Conservation (phyloP, 2,113 vertebrate genomes). For the Syngnathoides biaculeatus region DNA sequence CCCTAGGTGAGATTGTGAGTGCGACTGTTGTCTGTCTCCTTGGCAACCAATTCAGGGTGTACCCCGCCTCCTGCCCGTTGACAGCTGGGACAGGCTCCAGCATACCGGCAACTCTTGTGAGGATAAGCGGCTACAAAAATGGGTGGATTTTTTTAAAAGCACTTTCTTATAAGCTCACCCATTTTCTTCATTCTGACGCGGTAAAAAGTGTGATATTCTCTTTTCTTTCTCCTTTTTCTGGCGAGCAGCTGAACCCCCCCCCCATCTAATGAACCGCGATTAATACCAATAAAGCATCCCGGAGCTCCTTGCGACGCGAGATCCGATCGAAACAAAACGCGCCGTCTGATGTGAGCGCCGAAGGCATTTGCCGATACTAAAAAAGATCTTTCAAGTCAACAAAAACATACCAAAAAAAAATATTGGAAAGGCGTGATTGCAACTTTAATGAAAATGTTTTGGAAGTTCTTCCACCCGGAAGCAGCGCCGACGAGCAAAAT, state of each 20-base stretch:
- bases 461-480: slow-evolving; percentile 6
- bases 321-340: neutral
- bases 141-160: too few species aligned
- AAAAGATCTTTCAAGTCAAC: neutral
- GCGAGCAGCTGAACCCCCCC: neutral
- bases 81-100: too few species aligned
- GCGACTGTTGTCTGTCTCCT: too few species aligned
- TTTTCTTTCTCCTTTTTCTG: too few species aligned
- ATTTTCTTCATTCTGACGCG: neutral
- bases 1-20: too few species aligned
- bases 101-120: too few species aligned
- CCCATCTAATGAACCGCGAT: neutral
- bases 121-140: too few species aligned
- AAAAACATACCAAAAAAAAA: neutral
- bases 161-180: too few species aligned
- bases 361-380: neutral
- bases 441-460: slow-evolving; percentile 9
- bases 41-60: too few species aligned
- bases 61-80: too few species aligned
- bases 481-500: neutral
- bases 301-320: neutral
- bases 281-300: slow-evolving; percentile 4
- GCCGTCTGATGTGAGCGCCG: neutral
- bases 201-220: neutral
- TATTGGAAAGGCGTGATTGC: neutral